Percentiles rank a stretch among this genome's conserved stretches.
These are phyloP conservation scores for Clanis bilineata DNA, from an alignment of 2,888 invertebrate species.

Conservation along the genomic window DNA sequence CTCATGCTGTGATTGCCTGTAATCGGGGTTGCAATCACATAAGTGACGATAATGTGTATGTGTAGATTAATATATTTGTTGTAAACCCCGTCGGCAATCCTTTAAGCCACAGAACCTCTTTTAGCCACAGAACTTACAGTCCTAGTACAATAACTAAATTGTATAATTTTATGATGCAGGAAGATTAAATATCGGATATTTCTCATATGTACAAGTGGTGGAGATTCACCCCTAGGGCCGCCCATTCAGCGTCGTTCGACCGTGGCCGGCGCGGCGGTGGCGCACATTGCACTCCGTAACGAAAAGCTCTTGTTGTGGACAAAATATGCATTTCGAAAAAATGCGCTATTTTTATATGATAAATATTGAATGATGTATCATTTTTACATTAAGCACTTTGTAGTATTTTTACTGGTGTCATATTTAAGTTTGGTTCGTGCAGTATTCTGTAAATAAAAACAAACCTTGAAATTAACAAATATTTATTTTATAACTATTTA, in stretches of 20 bases:
- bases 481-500: no score
- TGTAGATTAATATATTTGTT: no score
- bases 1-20: no score
- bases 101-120: no score
- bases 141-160: no score
- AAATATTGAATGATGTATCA: background rate
- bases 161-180: conserved; percentile 59
- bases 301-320: conserved; percentile 9
- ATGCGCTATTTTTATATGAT: background rate
- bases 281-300: conserved; percentile 29
- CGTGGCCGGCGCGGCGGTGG: no score
- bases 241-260: conserved; percentile 58
- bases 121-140: no score
- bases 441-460: no score
- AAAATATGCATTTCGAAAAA: background rate
- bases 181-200: conserved; percentile 73
- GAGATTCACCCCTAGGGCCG: conserved; percentile 41
- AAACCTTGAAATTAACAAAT: no score
- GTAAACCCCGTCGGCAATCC: no score
- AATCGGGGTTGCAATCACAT: no score
- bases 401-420: background rate
- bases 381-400: background rate
- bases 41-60: no score
- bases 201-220: conserved; percentile 37
- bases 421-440: background rate